Base-by-base conservation (phyloP, 2,888 invertebrate genomes). In the Andrena camellia region DNA sequence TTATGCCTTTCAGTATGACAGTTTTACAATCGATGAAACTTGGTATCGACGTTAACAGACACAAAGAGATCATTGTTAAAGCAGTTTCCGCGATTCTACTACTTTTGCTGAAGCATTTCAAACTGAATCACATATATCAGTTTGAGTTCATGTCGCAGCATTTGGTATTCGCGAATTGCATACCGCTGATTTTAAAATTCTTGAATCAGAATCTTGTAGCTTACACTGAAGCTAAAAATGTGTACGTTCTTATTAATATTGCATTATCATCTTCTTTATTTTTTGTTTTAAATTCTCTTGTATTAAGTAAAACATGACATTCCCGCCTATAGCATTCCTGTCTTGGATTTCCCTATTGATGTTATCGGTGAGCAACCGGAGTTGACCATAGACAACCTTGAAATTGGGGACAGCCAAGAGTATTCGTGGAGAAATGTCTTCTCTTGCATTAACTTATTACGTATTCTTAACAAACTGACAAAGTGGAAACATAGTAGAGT, bases 401-500 rank as follows among this genome's bases (percentile, higher is more conserved):
- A 98, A 91, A 97, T 98, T 89, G 97, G 97, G 42, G 97, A 97
- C 90, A 96, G 96, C 81, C 96, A 97, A 87, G 96, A 97, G 64
- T 99, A 97, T 94, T 98, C 99, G 63, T 99, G 99, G 99, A 96
- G 99, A 88, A 99, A 99, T 95, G 97, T 99, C 73, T 99, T 99
- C 94, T 98, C 99, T 3, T 99, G 99, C 93, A 99, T 99, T 80
- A 99, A 99, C 95, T 95, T 99, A 70, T 95, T 99, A 84, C 96
- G 99, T 89, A 98, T 99, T 89, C 96, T 99, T 73, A 99, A 99
- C 94, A 99, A 99, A 95, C 95, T 99, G 78, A 99, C 99, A 59
- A 99, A 99, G 94, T 99, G 99, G 98, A 99, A 99, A 94, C 99
- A 99, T 94, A 99, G 99, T n/a, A 96, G 99, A 86, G 98, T 98